phyloP scores from a whole-genome alignment of 1,140 invertebrate genomes.

The Drosophila santomea region DNA sequence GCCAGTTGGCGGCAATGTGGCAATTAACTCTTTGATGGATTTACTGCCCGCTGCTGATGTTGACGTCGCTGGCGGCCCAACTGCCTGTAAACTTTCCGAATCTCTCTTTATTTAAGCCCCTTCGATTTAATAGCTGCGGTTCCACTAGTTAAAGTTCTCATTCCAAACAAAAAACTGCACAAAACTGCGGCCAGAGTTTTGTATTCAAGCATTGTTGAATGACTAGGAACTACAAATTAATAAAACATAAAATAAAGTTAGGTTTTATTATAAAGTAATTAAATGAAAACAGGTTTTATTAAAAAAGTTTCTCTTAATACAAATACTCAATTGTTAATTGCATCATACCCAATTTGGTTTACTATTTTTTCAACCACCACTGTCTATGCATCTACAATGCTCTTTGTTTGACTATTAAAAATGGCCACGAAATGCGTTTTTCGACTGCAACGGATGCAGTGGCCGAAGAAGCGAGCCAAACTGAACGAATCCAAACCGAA shows the following conservation, averaged over 20 bases:
- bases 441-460: conserved; percentile 69
- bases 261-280: not conserved
- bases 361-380: conserved; percentile 1
- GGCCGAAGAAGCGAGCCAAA: conserved; percentile 39
- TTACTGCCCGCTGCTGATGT: conserved; percentile 53
- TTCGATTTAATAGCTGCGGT: not conserved
- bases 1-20: conserved; percentile 59
- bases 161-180: too few relatives aligned
- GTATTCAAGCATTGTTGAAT: too few relatives aligned
- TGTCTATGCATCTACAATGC: conserved; percentile 1
- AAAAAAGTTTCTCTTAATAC: too few relatives aligned
- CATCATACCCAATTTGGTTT: not conserved
- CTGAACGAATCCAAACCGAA: conserved; percentile 12
- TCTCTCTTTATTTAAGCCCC: conserved; percentile 2
- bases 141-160: not conserved
- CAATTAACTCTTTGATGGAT: conserved; percentile 82
- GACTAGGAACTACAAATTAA: too few relatives aligned
- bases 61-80: conserved; percentile 30
- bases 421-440: conserved; percentile 79
- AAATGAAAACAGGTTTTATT: not conserved
- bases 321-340: not conserved
- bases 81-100: conserved; percentile 5
- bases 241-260: too few relatives aligned
- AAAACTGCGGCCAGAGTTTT: too few relatives aligned
- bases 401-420: conserved; percentile 55